phyloP scores from a whole-genome alignment of 2,797 vertebrate genomes.

The Erethizon dorsatum region DNA sequence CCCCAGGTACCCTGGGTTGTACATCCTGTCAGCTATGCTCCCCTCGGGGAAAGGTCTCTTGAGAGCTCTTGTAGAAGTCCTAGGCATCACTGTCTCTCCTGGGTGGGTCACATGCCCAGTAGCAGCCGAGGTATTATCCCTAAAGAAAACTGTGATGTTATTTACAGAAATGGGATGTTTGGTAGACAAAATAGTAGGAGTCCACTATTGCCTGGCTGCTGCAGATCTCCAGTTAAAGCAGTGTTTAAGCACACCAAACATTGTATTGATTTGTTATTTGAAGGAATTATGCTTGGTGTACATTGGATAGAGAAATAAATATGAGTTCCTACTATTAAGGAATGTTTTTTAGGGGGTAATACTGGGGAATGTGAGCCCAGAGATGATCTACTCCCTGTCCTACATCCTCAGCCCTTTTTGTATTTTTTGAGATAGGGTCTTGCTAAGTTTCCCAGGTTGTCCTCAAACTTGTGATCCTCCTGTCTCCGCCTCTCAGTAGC shows the following conservation, averaged over 20 bases:
- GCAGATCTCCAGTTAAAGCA: conserved; percentile 26
- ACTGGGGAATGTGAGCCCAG: not conserved
- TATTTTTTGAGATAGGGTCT: not conserved
- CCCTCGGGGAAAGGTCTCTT: not conserved
- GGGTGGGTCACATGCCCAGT: not conserved
- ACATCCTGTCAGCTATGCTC: not conserved
- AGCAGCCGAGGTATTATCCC: not conserved
- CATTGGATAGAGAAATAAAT: not conserved
- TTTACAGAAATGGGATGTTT: conserved; percentile 37
- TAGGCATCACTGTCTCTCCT: not conserved
- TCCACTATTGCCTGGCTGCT: not conserved
- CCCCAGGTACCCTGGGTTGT: not conserved
- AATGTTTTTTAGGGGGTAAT: not conserved
- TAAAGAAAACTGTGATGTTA: not conserved
- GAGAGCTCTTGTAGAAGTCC: not conserved
- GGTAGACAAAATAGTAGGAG: not conserved
- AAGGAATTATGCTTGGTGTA: conserved; percentile 33
- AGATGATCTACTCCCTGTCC: not conserved
- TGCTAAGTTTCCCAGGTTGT: not conserved
- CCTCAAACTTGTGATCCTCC: not conserved
- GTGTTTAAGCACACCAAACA: not conserved
- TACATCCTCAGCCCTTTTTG: not conserved
- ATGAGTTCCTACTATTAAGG: not conserved
- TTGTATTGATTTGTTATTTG: conserved; percentile 12
- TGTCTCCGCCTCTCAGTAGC: not conserved